A percentile compares a stretch with the other conserved stretches of the same genome.
These are phyloP conservation scores for Cyclargus thomasi DNA, from an alignment of 1,140 invertebrate species.

Conservation along the genomic window DNA sequence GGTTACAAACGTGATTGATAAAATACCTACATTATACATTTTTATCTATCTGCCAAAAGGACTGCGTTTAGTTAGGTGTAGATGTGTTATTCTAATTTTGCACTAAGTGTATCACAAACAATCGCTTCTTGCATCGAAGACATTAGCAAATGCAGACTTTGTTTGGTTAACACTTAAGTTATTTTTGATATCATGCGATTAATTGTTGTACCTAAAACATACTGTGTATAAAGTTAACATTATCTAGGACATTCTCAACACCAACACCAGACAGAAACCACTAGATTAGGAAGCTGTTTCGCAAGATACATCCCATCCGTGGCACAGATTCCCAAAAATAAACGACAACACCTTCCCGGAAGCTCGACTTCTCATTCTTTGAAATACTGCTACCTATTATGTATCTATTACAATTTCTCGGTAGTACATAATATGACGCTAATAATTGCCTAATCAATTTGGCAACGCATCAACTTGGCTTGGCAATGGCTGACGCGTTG, in stretches of 20 bases:
- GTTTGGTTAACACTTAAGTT: too few species aligned
- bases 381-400: neutral
- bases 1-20: too few species aligned
- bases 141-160: neutral
- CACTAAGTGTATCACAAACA: too few species aligned
- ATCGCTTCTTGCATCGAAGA: neutral
- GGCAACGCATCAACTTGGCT: slow-evolving; percentile 18
- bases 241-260: too few species aligned
- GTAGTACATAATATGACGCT: slow-evolving; percentile 5
- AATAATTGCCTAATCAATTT: slow-evolving; percentile 4
- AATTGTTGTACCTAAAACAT: too few species aligned
- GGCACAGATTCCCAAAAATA: neutral
- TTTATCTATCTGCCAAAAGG: too few species aligned
- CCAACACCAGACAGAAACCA: neutral
- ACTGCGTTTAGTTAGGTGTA: too few species aligned
- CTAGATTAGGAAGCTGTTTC: neutral
- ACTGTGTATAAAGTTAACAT: too few species aligned
- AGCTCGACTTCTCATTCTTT: neutral
- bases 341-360: neutral
- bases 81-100: too few species aligned
- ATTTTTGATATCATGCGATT: too few species aligned
- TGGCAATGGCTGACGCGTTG: slow-evolving; percentile 22
- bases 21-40: too few species aligned
- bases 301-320: neutral
- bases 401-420: neutral